Base-by-base conservation (phyloP, 2,797 vertebrate genomes). In the Propithecus deckenii region DNA sequence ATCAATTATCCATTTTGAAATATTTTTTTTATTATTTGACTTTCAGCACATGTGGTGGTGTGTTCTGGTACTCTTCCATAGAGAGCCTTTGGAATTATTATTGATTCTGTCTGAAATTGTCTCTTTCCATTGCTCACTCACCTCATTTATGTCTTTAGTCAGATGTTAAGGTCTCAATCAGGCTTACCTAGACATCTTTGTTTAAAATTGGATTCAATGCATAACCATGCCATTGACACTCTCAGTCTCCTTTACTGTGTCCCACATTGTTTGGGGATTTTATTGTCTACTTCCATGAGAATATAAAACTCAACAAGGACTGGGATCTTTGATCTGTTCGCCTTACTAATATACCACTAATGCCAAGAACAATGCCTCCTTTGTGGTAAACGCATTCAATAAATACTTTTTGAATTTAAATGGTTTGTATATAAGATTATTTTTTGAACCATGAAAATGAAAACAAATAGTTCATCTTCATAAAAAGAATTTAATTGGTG, bases 371-470 rank as follows among this genome's bases (percentile, higher is more conserved):
- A 76, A 46, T 86, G 48, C 12, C 22, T 85, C 7, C 7, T 67
- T 74, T 69, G 15, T 72, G 57, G 4, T 79, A 87, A 97, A 89
- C 38, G 75, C 5, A 74, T 9, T 48, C 57, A 89, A 46, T 75
- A 92, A 92, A 86, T 52, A 63, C 28, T 67, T 81, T 0, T n/a
- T 86, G 35, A 96, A 69, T 86, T 92, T 92, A 71, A 95, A 50
- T 87, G 5, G 25, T 72, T 84, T 74, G 12, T 63, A 86, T 76
- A 83, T 78, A 92, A 23, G 32, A 61, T 65, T 88, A 63, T 74
- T 75, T 76, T 30, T 11, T 2, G 35, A 35, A 76, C 30, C 1
- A 22, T 69, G 20, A 14, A 79, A 89, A 63, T 76, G 32, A 28
- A 79, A 89, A 95, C 38, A 4, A 86, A 72, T 80, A 55, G 15